Evolutionary conservation across 1,140 invertebrate genomes (phyloP).

Genomic region (Eulimnadia texana): DNA sequence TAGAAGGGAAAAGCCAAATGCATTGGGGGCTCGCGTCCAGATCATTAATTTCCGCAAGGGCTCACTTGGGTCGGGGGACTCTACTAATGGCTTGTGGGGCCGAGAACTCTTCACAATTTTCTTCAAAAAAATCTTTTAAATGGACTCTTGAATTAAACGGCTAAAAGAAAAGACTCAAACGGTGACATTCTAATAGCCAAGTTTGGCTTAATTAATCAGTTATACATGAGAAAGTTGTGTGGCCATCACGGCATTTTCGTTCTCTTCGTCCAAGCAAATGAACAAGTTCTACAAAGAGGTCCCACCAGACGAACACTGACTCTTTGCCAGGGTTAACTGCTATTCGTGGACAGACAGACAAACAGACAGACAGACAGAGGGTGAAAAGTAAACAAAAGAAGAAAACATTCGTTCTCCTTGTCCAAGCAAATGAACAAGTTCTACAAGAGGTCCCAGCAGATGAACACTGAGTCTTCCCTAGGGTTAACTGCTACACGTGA

Average conservation of each 20-base stretch:
- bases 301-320: neutral
- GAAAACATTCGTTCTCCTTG: neutral
- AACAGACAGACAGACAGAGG: too few relatives aligned
- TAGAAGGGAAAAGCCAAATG: neutral
- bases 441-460: neutral
- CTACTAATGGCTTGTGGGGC: neutral
- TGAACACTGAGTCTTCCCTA: too few relatives aligned
- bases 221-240: neutral
- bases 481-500: too few relatives aligned
- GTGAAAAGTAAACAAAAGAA: too few relatives aligned
- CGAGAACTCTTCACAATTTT: neutral
- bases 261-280: neutral
- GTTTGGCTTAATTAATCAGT: neutral
- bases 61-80: too few relatives aligned
- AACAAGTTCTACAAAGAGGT: neutral
- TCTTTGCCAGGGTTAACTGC: too few relatives aligned
- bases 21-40: neutral
- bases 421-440: neutral
- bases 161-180: too few relatives aligned
- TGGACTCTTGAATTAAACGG: too few relatives aligned
- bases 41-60: neutral
- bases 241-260: neutral
- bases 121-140: too few relatives aligned
- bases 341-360: too few relatives aligned
- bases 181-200: neutral